These are phyloP conservation scores for Ptilonorhynchus violaceus DNA, from an alignment of 2,113 vertebrate species.

Conservation along the genomic window DNA sequence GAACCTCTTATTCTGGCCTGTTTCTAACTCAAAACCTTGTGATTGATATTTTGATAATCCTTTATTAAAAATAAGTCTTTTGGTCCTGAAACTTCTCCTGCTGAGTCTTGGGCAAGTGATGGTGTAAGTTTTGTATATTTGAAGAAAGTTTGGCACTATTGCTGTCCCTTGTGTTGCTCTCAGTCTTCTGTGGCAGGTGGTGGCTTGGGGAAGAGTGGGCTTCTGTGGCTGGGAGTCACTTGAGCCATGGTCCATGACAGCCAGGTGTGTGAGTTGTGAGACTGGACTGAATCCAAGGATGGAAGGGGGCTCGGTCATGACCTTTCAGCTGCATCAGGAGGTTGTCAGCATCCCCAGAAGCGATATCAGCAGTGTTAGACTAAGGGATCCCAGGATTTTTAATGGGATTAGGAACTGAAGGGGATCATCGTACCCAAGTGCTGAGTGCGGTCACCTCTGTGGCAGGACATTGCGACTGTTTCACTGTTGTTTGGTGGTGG, in stretches of 20 bases:
- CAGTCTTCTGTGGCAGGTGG: background rate
- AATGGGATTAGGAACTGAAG: background rate
- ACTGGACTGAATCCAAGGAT: accelerated
- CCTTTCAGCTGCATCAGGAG: background rate
- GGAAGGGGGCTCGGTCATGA: background rate
- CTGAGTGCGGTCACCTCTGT: background rate
- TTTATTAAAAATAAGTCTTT: background rate
- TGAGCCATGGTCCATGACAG: background rate
- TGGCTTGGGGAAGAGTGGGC: background rate
- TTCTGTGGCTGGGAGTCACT: background rate
- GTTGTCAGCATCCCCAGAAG: background rate
- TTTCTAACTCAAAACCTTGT: background rate
- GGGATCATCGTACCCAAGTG: background rate
- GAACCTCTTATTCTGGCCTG: background rate
- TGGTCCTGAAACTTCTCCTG: background rate
- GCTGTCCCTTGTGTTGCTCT: background rate
- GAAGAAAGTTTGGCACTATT: background rate
- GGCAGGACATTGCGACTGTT: background rate
- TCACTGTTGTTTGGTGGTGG: background rate
- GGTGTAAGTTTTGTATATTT: background rate
- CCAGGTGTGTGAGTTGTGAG: background rate
- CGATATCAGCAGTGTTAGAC: background rate
- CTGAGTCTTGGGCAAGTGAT: background rate
- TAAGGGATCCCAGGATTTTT: background rate
- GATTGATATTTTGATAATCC: background rate